Conservation (phyloP, 1,140 invertebrate genomes). For the Ostrea edulis region DNA sequence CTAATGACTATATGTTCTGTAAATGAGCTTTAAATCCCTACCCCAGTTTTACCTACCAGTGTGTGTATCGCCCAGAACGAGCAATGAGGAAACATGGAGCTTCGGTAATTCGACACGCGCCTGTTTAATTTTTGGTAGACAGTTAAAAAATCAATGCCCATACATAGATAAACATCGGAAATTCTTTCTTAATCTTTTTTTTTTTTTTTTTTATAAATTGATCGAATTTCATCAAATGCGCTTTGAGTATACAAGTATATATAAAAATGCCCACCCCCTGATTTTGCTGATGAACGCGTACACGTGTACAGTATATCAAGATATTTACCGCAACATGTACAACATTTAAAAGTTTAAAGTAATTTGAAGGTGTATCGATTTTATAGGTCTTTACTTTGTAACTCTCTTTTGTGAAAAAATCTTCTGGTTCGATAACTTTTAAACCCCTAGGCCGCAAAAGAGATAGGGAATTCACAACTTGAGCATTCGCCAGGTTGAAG, state of each 20-base stretch:
- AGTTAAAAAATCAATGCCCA: too few relatives aligned
- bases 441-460: not conserved
- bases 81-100: not conserved
- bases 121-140: too few relatives aligned
- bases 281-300: too few relatives aligned
- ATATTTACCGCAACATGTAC: not conserved
- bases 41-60: not conserved
- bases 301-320: too few relatives aligned
- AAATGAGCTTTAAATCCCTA: not conserved
- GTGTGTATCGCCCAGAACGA: not conserved
- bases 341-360: not conserved
- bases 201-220: not conserved
- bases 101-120: not conserved
- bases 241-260: too few relatives aligned
- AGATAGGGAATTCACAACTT: constrained; percentile 22
- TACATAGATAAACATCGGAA: not conserved
- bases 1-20: not conserved
- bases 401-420: constrained; percentile 26
- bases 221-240: not conserved
- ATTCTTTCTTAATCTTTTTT: not conserved
- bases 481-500: not conserved
- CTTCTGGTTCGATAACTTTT: constrained; percentile 25
- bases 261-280: too few relatives aligned
- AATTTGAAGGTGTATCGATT: not conserved
- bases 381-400: not conserved